phyloP scores from a whole-genome alignment of 1,140 invertebrate species.

The Trissolcus basalis region DNA sequence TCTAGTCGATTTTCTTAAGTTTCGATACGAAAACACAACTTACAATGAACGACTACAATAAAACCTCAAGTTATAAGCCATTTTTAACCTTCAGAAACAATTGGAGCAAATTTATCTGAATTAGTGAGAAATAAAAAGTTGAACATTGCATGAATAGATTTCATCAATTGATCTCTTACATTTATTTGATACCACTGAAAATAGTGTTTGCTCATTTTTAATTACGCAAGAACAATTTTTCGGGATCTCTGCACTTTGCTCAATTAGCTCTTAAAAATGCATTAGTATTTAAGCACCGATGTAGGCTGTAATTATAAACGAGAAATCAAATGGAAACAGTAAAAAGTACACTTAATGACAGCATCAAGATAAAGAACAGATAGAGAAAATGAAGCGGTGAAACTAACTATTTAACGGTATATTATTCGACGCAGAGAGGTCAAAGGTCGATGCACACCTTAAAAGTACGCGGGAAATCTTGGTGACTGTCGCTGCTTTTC shows the following conservation, averaged over 20 bases:
- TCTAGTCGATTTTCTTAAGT: too few relatives aligned
- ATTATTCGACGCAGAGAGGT: slow-evolving; percentile 37
- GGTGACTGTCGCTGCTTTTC: slow-evolving; percentile 41
- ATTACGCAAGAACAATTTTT: too few relatives aligned
- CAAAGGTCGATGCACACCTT: slow-evolving; percentile 46
- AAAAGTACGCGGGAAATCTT: slow-evolving; percentile 41
- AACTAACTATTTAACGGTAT: slow-evolving; percentile 56
- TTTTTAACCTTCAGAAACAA: slow-evolving; percentile 22
- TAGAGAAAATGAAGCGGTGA: slow-evolving; percentile 55
- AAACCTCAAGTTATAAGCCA: slow-evolving; percentile 23
- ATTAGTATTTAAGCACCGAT: not conserved
- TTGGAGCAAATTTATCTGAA: slow-evolving; percentile 30
- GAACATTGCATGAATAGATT: not conserved
- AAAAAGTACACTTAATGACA: slow-evolving; percentile 45
- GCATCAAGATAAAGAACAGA: slow-evolving; percentile 36
- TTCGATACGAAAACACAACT: not conserved
- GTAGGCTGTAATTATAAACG: slow-evolving; percentile 34
- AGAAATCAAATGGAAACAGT: slow-evolving; percentile 26
- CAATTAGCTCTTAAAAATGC: too few relatives aligned
- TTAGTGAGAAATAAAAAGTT: slow-evolving; percentile 12
- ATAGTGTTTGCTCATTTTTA: too few relatives aligned
- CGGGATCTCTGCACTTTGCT: too few relatives aligned
- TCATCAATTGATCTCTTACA: not conserved
- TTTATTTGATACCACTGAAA: too few relatives aligned
- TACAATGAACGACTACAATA: slow-evolving; percentile 23